Evolutionary conservation across 2,113 vertebrate genomes (phyloP), one percentile per base, ranked within the genome.

Genomic region (Odocoileus hemionus): DNA sequence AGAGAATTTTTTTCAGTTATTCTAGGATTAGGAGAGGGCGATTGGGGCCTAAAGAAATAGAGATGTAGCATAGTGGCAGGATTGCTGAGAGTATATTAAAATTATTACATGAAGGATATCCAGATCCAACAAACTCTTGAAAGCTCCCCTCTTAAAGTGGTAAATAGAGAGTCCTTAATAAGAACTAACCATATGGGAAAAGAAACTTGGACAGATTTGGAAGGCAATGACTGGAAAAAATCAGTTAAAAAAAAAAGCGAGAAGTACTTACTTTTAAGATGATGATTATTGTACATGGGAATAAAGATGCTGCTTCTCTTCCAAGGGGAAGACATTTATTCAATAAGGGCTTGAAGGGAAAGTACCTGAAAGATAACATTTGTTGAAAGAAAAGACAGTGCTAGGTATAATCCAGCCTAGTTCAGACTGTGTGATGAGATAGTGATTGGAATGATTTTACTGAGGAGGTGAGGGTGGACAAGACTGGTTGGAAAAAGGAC

Each of bases 71-170:
- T 33, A 54, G 50, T 33, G 54, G 36, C 45, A 86, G 17, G 11
- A 26, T 79, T 52, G 16, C 36, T 79, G 16, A 86, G 39, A 30
- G 6, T 30, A 0, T 82, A 57, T 50, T 94, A 45, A 47, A 79
- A 90, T 76, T 76, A 17, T 86, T 82, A 74, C 1, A 14, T 4
- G 26, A 14, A 74, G 2, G 55, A 2, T 16, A 13, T 58, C 47
- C 4, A 87, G 50, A 45, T 55, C 10, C 55, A 82, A 86, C 19
- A 87, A 84, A 91, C 10, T 84, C 57, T 95, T 92, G 8, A 86
- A 96, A 95, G 60, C 83, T 70, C 30, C 83, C 26, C n/a, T 95
- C 47, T 95, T 80, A 57, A 87, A 87, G 28, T 83, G 76, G 50
- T 76, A 93, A 61, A 87, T 16, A 95, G 17, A 55, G n/a, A 45